Percentiles rank a stretch among this genome's conserved stretches.
Evolutionary conservation across 2,888 invertebrate species (phyloP).

Genomic region (Leistus spinibarbis): DNA sequence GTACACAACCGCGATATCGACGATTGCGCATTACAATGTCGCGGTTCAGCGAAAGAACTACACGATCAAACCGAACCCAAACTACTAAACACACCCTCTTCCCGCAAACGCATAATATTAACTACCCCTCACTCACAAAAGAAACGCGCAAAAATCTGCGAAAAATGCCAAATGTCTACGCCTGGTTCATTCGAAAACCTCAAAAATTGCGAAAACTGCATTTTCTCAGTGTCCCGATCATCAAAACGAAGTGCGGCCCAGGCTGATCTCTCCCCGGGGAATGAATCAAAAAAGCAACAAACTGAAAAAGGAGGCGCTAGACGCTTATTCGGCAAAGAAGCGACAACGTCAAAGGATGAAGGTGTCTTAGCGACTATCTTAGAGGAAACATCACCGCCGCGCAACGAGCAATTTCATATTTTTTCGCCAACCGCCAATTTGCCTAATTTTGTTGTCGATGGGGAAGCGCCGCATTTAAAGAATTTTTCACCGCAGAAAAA

Average conservation of each 20-base stretch:
- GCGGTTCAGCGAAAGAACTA: slow-evolving; percentile 44
- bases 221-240: slow-evolving; percentile 34
- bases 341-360: slow-evolving; percentile 46
- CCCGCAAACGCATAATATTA: slow-evolving; percentile 49
- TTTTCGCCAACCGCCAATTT: slow-evolving; percentile 71
- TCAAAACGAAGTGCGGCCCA: slow-evolving; percentile 21
- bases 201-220: slow-evolving; percentile 48
- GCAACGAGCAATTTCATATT: background rate
- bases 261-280: slow-evolving; percentile 7
- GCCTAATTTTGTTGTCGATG: slow-evolving; percentile 78
- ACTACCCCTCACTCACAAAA: slow-evolving; percentile 62
- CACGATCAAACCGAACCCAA: slow-evolving; percentile 50
- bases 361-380: slow-evolving; percentile 46
- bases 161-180: slow-evolving; percentile 28
- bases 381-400: slow-evolving; percentile 45
- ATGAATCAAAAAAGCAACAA: slow-evolving; percentile 56
- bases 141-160: slow-evolving; percentile 49
- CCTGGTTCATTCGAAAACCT: slow-evolving; percentile 34
- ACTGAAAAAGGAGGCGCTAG: slow-evolving; percentile 54
- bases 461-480: slow-evolving; percentile 76
- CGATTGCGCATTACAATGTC: slow-evolving; percentile 48
- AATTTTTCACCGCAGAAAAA: slow-evolving; percentile 73
- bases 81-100: slow-evolving; percentile 38
- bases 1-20: slow-evolving; percentile 62
- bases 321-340: slow-evolving; percentile 55